These are phyloP conservation scores for Linnaemya tessellans DNA, from an alignment of 2,888 invertebrate species.

Conservation along the genomic window DNA sequence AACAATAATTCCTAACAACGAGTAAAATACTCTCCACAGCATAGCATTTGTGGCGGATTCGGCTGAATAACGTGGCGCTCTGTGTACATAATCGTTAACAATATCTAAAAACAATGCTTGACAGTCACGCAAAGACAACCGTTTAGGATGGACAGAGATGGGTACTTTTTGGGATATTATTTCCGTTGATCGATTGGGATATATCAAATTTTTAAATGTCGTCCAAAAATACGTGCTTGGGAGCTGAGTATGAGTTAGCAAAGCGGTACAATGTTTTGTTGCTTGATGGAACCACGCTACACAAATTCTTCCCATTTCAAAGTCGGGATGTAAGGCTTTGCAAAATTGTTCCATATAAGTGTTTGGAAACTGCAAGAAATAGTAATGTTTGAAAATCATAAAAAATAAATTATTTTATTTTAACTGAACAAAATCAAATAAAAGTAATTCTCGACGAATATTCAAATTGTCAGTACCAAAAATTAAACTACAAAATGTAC, in stretches of 20 bases:
- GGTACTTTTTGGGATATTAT: constrained; percentile 72
- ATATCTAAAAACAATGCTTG: constrained; percentile 73
- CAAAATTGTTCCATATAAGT: constrained; percentile 74
- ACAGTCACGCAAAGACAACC: constrained; percentile 72
- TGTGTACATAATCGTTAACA: constrained; percentile 74
- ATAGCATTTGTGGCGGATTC: constrained; percentile 70
- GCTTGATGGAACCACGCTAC: constrained; percentile 75
- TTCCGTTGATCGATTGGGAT: constrained; percentile 71
- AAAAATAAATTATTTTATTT: neutral
- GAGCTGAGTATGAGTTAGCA: constrained; percentile 46
- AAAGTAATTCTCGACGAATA: too few species aligned
- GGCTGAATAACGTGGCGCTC: constrained; percentile 73
- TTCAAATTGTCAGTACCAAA: too few species aligned
- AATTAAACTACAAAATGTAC: too few species aligned
- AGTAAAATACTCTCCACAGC: constrained; percentile 74
- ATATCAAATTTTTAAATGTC: constrained; percentile 74
- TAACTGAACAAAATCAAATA: neutral
- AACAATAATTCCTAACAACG: constrained; percentile 66
- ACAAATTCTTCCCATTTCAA: constrained; percentile 71
- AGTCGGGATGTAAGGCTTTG: constrained; percentile 68
- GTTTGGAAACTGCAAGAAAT: constrained; percentile 50
- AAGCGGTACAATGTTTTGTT: constrained; percentile 72
- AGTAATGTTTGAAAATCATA: neutral
- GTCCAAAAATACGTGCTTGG: constrained; percentile 73
- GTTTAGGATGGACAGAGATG: constrained; percentile 73